These are phyloP conservation scores for Conops quadrifasciatus DNA, from an alignment of 2,888 invertebrate genomes.

Conservation along the genomic window DNA sequence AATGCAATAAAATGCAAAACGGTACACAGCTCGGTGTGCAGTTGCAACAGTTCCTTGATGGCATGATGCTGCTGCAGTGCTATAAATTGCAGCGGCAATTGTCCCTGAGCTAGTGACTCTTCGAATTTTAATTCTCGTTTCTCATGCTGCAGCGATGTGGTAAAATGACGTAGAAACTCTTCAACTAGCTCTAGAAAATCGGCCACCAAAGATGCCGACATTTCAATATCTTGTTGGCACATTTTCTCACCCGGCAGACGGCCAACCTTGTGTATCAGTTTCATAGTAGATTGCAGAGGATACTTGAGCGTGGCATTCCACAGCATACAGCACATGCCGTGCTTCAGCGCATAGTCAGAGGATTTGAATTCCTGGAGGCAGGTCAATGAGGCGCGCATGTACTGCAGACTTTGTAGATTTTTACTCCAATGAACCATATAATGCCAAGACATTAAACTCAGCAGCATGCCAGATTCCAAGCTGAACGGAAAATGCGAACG, in stretches of 20 bases:
- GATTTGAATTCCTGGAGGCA: conserved; percentile 69
- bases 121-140: conserved; percentile 61
- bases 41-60: conserved; percentile 78
- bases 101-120: conserved; percentile 60
- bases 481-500: conserved; percentile 87
- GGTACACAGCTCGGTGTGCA: conserved; percentile 82
- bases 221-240: conserved; percentile 79
- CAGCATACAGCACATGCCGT: conserved; percentile 84
- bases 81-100: conserved; percentile 72
- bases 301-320: conserved; percentile 91
- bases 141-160: conserved; percentile 54
- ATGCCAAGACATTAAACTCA: conserved; percentile 92
- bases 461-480: conserved; percentile 78
- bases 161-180: conserved; percentile 58
- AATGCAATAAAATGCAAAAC: conserved; percentile 81
- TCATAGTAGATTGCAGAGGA: conserved; percentile 77
- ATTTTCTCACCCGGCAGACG: conserved; percentile 86
- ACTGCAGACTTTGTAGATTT: conserved; percentile 72
- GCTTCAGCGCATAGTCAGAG: conserved; percentile 66
- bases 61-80: conserved; percentile 80
- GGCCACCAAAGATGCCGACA: conserved; percentile 72
- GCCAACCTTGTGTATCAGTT: conserved; percentile 82
- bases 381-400: conserved; percentile 75
- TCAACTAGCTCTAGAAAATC: conserved; percentile 71
- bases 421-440: conserved; percentile 88